Evolutionary conservation across 2,888 invertebrate genomes (phyloP), one percentile per base, ranked within the genome.

Genomic region (Biston betularia): DNA sequence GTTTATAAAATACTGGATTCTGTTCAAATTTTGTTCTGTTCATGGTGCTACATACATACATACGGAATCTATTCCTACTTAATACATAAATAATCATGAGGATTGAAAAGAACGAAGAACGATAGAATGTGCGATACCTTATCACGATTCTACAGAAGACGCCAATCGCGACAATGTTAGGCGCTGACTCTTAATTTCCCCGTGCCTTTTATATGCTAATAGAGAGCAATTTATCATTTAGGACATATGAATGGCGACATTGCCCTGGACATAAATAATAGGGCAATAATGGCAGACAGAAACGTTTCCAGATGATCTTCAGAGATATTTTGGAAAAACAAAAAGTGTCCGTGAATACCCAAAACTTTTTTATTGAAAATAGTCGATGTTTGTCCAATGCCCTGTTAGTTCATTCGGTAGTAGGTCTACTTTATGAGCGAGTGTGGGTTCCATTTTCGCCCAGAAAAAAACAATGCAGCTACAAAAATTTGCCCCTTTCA

Each of bases 171-270:
- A 83, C 82, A 83, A 87, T 83, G 82, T 86, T 84, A 84, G 82
- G 75, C 79, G 79, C 74, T 75, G 74, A 73, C 75, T 82, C 83
- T 77, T 81, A 83, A 84, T 86, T 87, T 86, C 83, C 76, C 75
- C 65, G 67, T 62, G 70, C 79, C 87, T 86, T 90, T 89, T 89
- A 89, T 88, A 90, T 90, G 90, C 88, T 89, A 89, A 91, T 90
- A 76, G 79, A 70, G 79, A 75, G 79, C 87, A 92, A 91, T 92
- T 92, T 92, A 92, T 91, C 91, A 91, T 84, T 73, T 75, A 70
- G 69, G 91, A 91, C 92, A 80, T 87, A 84, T 92, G 87, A 92
- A 92, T 92, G 84, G 80, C 77, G 74, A 84, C 79, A 85, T 84
- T 85, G 79, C 81, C 78, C 75, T 73, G 79, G 74, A 76, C 77